These are phyloP conservation scores for Parnassius glacialis DNA, from an alignment of 2,888 invertebrate species.

Conservation along the genomic window DNA sequence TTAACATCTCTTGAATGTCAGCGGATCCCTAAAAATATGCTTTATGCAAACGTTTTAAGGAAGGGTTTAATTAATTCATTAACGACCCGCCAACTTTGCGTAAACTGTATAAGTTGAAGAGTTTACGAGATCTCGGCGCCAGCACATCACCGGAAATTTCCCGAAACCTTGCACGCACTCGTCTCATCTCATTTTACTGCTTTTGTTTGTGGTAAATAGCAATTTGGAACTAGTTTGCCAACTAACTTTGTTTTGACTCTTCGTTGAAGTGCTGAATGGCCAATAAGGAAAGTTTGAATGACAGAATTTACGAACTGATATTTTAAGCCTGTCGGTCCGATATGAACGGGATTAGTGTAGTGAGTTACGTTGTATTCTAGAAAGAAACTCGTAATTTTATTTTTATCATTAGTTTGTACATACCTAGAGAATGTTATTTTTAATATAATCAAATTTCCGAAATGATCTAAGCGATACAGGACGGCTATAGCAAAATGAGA, in stretches of 20 bases:
- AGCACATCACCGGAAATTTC: conserved; percentile 18
- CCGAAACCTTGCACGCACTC: conserved; percentile 45
- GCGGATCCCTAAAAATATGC: too few relatives aligned
- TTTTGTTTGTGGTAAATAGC: conserved; percentile 75
- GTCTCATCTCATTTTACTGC: conserved; percentile 69
- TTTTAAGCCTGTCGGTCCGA: conserved; percentile 1
- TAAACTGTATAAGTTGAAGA: conserved; percentile 14
- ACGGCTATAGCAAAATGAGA: too few relatives aligned
- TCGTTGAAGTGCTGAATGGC: conserved; percentile 38
- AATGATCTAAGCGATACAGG: too few relatives aligned
- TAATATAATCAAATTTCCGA: too few relatives aligned
- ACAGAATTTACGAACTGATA: conserved; percentile 9
- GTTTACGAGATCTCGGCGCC: conserved; percentile 19
- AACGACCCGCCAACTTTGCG: neutral
- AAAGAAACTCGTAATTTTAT: too few relatives aligned
- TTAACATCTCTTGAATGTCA: too few relatives aligned
- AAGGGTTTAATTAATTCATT: too few relatives aligned
- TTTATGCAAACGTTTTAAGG: too few relatives aligned
- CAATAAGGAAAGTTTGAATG: conserved; percentile 21
- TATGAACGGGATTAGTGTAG: too few relatives aligned
- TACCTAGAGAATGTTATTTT: too few relatives aligned
- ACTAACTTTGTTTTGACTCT: conserved; percentile 46
- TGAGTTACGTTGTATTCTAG: too few relatives aligned
- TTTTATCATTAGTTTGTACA: too few relatives aligned
- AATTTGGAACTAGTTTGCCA: conserved; percentile 67